A percentile compares a stretch with the other conserved stretches of the same genome.
phyloP scores from a whole-genome alignment of 2,888 invertebrate species.

The Agonopterix alstromeriana region DNA sequence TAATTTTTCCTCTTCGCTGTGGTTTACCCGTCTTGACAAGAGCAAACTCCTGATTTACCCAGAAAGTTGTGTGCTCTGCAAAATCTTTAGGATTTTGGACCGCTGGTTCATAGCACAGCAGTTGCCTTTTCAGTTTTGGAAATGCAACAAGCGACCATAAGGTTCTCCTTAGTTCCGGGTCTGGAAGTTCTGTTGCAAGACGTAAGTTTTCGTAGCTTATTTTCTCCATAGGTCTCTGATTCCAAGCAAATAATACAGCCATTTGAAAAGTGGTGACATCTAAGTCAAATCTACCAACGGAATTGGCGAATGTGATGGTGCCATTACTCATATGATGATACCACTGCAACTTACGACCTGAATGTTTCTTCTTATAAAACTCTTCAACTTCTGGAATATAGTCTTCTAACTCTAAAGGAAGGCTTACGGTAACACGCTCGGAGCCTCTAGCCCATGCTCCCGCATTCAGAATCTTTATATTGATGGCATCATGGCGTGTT shows the following conservation, averaged over 20 bases:
- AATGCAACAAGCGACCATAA: conserved; percentile 97
- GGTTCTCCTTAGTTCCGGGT: conserved; percentile 95
- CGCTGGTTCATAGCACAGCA: conserved; percentile 87
- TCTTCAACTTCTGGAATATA: conserved; percentile 99
- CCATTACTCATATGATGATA: conserved; percentile 99
- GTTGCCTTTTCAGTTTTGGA: conserved; percentile 96
- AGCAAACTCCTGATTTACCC: conserved; percentile 98
- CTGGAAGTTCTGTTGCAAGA: conserved; percentile 96
- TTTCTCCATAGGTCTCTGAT: conserved; percentile 94
- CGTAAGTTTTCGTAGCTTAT: conserved; percentile 98
- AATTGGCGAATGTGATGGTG: conserved; percentile 96
- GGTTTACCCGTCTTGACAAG: conserved; percentile 95
- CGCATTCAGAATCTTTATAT: conserved; percentile 98
- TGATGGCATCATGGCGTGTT: conserved; percentile 90
- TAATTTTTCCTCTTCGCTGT: conserved; percentile 96
- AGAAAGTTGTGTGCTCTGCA: conserved; percentile 93
- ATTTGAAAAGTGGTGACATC: conserved; percentile 99
- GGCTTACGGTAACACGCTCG: conserved; percentile 95
- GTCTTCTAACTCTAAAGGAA: conserved; percentile 98
- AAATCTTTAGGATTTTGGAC: conserved; percentile 96
- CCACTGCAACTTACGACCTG: conserved; percentile 98
- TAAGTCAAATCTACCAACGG: conserved; percentile 95
- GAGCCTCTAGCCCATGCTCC: conserved; percentile 98
- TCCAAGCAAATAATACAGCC: conserved; percentile 99
- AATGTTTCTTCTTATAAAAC: conserved; percentile 98